Percentiles rank a stretch among this genome's conserved stretches.
Conservation (phyloP, 2,113 vertebrate genomes). For the Catagonus wagneri region DNA sequence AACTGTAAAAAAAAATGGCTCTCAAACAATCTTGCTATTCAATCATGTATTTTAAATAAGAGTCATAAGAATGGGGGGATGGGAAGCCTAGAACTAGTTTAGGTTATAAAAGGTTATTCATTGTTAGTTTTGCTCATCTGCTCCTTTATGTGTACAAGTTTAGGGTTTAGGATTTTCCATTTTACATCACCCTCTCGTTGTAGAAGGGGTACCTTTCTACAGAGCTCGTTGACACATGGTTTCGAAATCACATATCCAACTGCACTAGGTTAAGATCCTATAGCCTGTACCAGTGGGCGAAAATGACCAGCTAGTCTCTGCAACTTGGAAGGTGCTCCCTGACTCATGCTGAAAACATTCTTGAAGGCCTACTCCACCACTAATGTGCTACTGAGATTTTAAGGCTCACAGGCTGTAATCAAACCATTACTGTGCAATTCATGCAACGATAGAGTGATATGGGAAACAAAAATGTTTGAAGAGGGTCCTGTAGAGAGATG, state of each 20-base stretch:
- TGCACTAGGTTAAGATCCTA: background rate
- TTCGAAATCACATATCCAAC: background rate
- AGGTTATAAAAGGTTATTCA: background rate
- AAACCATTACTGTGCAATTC: background rate
- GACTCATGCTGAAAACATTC: background rate
- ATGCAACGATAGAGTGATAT: background rate
- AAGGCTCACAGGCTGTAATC: background rate
- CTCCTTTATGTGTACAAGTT: background rate
- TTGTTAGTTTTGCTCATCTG: slow-evolving; percentile 1
- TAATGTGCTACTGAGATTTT: background rate
- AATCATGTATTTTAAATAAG: background rate
- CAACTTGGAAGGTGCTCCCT: background rate
- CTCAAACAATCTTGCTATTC: background rate
- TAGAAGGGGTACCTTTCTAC: background rate
- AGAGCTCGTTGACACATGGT: background rate
- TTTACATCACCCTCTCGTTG: background rate
- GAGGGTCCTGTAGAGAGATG: background rate
- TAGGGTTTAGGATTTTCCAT: background rate
- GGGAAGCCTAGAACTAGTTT: background rate
- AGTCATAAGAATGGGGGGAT: background rate
- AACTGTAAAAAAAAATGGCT: background rate
- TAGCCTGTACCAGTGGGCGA: background rate
- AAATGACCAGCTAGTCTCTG: background rate
- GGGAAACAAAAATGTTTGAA: background rate
- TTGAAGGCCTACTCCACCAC: background rate